A percentile compares a stretch with the other conserved stretches of the same genome.
Conservation (phyloP, 2,888 invertebrate genomes). For the Euproctis similis region DNA sequence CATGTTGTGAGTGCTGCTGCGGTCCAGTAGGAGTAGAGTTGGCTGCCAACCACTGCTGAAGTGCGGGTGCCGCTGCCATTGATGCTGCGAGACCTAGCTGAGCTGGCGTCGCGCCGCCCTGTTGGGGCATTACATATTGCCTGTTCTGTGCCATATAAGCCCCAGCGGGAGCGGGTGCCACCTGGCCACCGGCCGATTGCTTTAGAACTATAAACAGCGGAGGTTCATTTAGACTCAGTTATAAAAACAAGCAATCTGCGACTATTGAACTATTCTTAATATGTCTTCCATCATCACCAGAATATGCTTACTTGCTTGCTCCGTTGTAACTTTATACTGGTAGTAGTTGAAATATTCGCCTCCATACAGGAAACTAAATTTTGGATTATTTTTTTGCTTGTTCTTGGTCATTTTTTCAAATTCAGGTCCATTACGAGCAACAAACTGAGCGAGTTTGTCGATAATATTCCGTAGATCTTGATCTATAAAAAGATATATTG, state of each 20-base stretch:
- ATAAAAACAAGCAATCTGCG: constrained; percentile 59
- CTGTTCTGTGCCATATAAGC: constrained; percentile 75
- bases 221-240: constrained; percentile 70
- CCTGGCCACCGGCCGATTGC: constrained; percentile 78
- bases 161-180: constrained; percentile 67
- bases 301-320: constrained; percentile 90
- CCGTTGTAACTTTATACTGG: constrained; percentile 95
- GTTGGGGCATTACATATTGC: constrained; percentile 77
- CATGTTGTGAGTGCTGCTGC: constrained; percentile 35
- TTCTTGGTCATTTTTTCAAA: constrained; percentile 99
- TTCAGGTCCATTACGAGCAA: constrained; percentile 99
- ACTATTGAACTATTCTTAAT: constrained; percentile 43
- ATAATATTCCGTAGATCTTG: constrained; percentile 97
- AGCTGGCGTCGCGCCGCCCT: constrained; percentile 72
- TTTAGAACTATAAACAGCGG: constrained; percentile 84
- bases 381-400: constrained; percentile 98
- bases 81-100: constrained; percentile 73
- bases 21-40: constrained; percentile 49
- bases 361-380: constrained; percentile 97
- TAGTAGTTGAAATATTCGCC: constrained; percentile 98
- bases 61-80: constrained; percentile 67
- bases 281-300: constrained; percentile 38
- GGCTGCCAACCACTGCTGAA: constrained; percentile 65
- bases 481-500: constrained; percentile 76
- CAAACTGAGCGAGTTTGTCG: constrained; percentile 98